Conservation (phyloP, 2,888 invertebrate genomes). For the Epinotia nisella region DNA sequence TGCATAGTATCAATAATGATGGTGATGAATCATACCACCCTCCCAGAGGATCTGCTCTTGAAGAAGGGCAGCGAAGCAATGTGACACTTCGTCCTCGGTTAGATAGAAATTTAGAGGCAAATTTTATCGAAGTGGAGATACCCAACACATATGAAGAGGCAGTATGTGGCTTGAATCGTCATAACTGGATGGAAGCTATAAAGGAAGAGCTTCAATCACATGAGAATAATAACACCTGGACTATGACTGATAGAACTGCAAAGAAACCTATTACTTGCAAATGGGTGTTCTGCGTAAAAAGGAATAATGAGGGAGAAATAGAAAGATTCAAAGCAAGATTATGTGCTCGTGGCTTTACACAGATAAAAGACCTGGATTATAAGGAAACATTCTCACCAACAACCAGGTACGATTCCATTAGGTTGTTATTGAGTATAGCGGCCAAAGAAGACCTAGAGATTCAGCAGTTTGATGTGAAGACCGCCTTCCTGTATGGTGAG, state of each 20-base stretch:
- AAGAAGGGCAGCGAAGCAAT: neutral
- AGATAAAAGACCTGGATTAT: slow-evolving; percentile 1
- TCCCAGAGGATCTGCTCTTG: neutral
- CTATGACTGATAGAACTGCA: neutral
- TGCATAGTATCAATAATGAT: neutral
- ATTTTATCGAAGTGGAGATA: neutral
- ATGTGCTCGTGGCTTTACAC: slow-evolving; percentile 9
- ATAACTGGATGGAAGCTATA: neutral
- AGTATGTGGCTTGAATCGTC: neutral
- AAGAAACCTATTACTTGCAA: slow-evolving; percentile 13
- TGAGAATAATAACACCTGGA: neutral
- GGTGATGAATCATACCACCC: neutral
- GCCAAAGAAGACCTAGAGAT: too few relatives aligned
- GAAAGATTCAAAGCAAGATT: neutral
- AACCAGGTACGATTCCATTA: too few relatives aligned
- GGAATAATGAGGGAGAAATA: neutral
- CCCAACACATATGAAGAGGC: neutral
- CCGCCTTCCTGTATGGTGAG: too few relatives aligned
- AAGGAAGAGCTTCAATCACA: slow-evolving; percentile 4
- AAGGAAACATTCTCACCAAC: slow-evolving; percentile 9
- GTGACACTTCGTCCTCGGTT: neutral
- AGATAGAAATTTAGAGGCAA: neutral
- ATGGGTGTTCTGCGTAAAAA: too few relatives aligned
- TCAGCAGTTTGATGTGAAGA: too few relatives aligned
- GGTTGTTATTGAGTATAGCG: too few relatives aligned